These are phyloP conservation scores for Thymallus thymallus DNA, from an alignment of 2,113 vertebrate genomes.

Conservation along the genomic window DNA sequence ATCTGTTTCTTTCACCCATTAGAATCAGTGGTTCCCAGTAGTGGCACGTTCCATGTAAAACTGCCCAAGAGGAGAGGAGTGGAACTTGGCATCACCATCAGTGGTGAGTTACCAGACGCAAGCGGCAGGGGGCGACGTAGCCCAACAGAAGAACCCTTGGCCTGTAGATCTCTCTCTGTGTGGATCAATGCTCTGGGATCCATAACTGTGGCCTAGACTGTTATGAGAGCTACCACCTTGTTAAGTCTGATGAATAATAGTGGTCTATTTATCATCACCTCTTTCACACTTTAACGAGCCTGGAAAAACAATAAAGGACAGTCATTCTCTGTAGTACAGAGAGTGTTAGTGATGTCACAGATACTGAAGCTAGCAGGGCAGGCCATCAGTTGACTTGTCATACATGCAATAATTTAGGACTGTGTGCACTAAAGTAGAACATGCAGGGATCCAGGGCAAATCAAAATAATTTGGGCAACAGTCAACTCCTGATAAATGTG, in stretches of 20 bases:
- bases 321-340: not conserved
- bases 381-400: not conserved
- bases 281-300: conserved; percentile 20
- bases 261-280: conserved; percentile 28
- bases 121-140: conserved; percentile 59
- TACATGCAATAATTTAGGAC: too few species aligned
- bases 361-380: not conserved
- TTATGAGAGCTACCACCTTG: conserved; percentile 41
- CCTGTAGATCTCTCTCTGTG: not conserved
- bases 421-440: too few species aligned
- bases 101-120: conserved; percentile 79
- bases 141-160: conserved; percentile 4
- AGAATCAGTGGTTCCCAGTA: conserved; percentile 97
- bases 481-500: too few species aligned
- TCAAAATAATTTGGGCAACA: too few species aligned
- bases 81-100: conserved; percentile 96
- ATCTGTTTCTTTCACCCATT: not conserved
- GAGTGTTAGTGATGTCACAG: not conserved
- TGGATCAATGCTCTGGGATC: conserved; percentile 49
- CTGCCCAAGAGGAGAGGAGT: conserved; percentile 92
- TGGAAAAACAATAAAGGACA: conserved; percentile 2
- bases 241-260: conserved; percentile 46
- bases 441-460: too few species aligned
- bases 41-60: conserved; percentile 97
- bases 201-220: conserved; percentile 36